phyloP scores from a whole-genome alignment of 2,888 invertebrate species.

The Pachliopta kotzebuea region DNA sequence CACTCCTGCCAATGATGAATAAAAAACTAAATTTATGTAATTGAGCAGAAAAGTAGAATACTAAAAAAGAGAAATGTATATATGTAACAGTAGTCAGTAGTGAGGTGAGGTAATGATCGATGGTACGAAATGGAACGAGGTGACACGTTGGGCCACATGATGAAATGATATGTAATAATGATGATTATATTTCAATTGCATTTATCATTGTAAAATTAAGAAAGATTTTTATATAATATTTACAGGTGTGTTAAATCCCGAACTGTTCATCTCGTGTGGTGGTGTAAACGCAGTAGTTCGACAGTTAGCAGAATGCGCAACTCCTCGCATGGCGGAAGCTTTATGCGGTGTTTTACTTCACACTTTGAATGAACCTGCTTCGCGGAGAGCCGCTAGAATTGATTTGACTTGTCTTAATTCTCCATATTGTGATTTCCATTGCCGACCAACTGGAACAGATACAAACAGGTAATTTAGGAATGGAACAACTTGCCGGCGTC shows the following conservation, averaged over 20 bases:
- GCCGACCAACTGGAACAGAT: slow-evolving; percentile 85
- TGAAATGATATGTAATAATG: too few species aligned
- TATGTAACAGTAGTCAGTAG: too few species aligned
- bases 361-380: slow-evolving; percentile 91
- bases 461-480: slow-evolving; percentile 84
- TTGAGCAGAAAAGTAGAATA: too few species aligned
- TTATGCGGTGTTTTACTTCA: slow-evolving; percentile 92
- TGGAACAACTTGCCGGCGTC: too few species aligned
- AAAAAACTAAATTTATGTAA: too few species aligned
- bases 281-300: slow-evolving; percentile 91
- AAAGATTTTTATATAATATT: slow-evolving; percentile 5
- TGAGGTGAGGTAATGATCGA: too few species aligned
- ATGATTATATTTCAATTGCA: too few species aligned
- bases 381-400: slow-evolving; percentile 86
- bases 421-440: slow-evolving; percentile 96
- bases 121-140: too few species aligned
- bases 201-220: too few species aligned
- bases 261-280: slow-evolving; percentile 88
- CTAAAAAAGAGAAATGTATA: too few species aligned
- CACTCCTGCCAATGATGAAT: too few species aligned
- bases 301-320: slow-evolving; percentile 91
- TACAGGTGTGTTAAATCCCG: slow-evolving; percentile 89
- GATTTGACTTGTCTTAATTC: slow-evolving; percentile 92
- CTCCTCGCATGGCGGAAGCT: slow-evolving; percentile 94
- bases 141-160: too few species aligned